Evolutionary conservation across 2,113 vertebrate species (phyloP), one percentile per base, ranked within the genome.

Genomic region (Lophotis ruficrista): DNA sequence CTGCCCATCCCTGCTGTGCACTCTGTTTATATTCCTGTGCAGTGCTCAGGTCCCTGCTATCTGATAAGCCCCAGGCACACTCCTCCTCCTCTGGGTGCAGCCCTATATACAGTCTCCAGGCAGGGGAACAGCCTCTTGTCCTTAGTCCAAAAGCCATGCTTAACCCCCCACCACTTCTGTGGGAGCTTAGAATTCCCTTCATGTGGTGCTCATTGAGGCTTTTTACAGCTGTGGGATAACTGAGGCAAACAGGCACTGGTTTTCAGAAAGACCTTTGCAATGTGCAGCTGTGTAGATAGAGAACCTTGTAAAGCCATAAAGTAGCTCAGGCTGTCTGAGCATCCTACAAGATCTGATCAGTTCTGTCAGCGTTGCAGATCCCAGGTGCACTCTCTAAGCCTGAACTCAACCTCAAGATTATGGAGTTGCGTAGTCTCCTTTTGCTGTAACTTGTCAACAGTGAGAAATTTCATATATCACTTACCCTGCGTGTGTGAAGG

Each of bases 361-460:
- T 60, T 51, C 22, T 83, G 50, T 33, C 48, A 43, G 47, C 37
- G 38, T 56, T 56, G n/a, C 27, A 43, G 18, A 13, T 68, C 45
- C 33, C 22, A 25, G 48, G 8, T 80, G 37, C 33, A 38, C 18
- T 83, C 33, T 35, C 16, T 54, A 19, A 90, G 33, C 48, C 61
- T 83, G 54, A 82, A 28, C 20, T 77, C 27, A n/a, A 0, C 35
- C 4, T 51, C 0, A 0, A 58, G 35, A 16, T 82, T 43, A 13
- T 37, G 38, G 65, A 64, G 18, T 60, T 0, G 0, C 6, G 2
- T 7, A 23, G 6, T 86, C 10, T 61, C 8, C 35, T 48, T 48
- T 38, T 87, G 43, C 38, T 75, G 43, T 37, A 78, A 38, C 33
- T 75, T 3, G 0, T 53, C 19, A 43, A 22, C 33, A 19, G 1